These are phyloP conservation scores for Lineus longissimus DNA, from an alignment of 1,140 invertebrate genomes.

Conservation along the genomic window DNA sequence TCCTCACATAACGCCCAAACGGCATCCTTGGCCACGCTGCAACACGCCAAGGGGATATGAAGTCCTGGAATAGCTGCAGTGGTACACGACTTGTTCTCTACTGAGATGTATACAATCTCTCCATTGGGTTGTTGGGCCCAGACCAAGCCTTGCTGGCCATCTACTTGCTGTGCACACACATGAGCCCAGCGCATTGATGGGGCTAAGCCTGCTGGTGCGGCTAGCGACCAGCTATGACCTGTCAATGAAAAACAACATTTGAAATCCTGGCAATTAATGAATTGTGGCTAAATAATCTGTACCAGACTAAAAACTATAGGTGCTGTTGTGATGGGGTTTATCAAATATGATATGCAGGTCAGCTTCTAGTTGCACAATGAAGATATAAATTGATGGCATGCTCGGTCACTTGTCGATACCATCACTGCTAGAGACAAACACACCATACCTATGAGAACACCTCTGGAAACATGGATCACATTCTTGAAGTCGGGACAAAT, in stretches of 20 bases:
- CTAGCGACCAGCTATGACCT: not conserved
- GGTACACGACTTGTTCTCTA: conserved; percentile 26
- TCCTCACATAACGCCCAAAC: conserved; percentile 55
- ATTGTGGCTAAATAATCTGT: too few species aligned
- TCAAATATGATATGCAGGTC: too few species aligned
- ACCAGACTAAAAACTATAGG: too few species aligned
- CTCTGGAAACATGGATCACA: conserved; percentile 36
- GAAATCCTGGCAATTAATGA: too few species aligned
- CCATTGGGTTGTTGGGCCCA: conserved; percentile 53
- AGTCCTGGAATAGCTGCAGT: conserved; percentile 17
- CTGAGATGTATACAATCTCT: conserved; percentile 50
- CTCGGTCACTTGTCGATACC: too few species aligned
- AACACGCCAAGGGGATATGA: conserved; percentile 30
- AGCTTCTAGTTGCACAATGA: too few species aligned
- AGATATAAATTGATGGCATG: too few species aligned
- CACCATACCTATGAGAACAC: conserved; percentile 40
- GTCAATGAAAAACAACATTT: not conserved
- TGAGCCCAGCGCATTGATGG: not conserved
- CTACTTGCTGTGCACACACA: not conserved
- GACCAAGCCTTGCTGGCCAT: conserved; percentile 41
- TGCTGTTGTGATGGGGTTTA: too few species aligned
- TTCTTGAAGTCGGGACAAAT: conserved; percentile 40
- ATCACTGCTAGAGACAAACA: too few species aligned
- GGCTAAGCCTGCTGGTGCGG: not conserved
- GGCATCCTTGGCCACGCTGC: conserved; percentile 49